A percentile compares a stretch with the other conserved stretches of the same genome.
Evolutionary conservation across 1,140 invertebrate species (phyloP).

Genomic region (Nephila pilipes): DNA sequence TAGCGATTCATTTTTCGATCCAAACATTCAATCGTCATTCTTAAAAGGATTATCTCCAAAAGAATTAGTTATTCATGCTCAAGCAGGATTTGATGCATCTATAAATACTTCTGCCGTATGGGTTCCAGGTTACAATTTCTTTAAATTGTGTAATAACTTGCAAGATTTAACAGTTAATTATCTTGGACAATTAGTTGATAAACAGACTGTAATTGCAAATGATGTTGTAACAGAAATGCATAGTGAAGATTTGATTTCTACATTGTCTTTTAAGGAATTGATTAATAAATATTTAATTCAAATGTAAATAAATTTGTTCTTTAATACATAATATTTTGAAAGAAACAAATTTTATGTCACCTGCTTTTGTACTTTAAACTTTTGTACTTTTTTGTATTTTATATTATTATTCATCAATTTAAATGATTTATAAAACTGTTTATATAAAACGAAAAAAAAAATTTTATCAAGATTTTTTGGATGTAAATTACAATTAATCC

Average conservation of each 20-base stretch:
- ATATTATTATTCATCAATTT: no score
- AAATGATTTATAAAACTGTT: no score
- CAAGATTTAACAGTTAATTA: slow-evolving; percentile 21
- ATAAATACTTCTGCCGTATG: not conserved
- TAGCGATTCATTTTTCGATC: not conserved
- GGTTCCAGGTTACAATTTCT: slow-evolving; percentile 23
- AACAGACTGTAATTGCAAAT: not conserved
- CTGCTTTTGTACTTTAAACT: no score
- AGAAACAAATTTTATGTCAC: no score
- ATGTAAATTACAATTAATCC: no score
- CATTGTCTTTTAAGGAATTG: not conserved
- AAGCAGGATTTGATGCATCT: slow-evolving; percentile 50
- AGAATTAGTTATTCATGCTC: no score
- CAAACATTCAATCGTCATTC: no score
- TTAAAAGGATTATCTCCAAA: slow-evolving; percentile 26
- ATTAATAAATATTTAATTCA: slow-evolving; percentile 14
- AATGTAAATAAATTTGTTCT: no score
- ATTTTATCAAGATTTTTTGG: no score
- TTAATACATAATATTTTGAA: no score
- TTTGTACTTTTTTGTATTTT: no score
- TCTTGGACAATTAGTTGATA: slow-evolving; percentile 26
- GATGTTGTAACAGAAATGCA: slow-evolving; percentile 6
- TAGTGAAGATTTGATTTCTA: slow-evolving; percentile 35
- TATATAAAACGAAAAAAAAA: no score
- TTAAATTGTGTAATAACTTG: slow-evolving; percentile 47